phyloP scores from a whole-genome alignment of 2,113 vertebrate species.

The Aramus guarauna region DNA sequence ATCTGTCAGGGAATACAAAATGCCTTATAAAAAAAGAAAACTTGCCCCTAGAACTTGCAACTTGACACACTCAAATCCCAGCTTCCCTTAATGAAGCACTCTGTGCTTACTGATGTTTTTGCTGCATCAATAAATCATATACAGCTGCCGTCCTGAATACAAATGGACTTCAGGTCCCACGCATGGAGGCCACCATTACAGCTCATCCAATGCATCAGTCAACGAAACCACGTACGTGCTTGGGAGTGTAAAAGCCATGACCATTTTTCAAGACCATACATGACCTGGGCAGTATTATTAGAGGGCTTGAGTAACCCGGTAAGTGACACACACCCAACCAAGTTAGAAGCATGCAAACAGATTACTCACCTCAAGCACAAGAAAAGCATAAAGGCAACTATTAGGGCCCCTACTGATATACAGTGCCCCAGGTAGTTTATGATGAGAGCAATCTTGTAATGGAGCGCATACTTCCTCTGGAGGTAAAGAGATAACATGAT shows the following conservation, averaged over 20 bases:
- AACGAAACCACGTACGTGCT: not conserved
- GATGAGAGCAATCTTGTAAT: conserved; percentile 93
- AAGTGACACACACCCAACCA: not conserved
- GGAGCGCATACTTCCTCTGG: conserved; percentile 89
- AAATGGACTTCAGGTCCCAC: not conserved
- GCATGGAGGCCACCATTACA: not conserved
- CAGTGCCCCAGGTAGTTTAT: conserved; percentile 99
- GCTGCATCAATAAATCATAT: not conserved
- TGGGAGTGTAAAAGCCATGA: not conserved
- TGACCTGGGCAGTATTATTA: rapidly evolving
- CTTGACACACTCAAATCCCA: not conserved
- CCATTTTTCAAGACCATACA: not conserved
- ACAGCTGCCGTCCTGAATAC: not conserved
- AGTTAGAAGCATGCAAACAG: conserved; percentile 31
- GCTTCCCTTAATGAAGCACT: not conserved
- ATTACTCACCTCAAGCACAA: conserved; percentile 90
- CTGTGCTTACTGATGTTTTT: not conserved
- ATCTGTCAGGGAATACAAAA: not conserved
- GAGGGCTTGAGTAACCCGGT: not conserved
- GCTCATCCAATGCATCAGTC: not conserved
- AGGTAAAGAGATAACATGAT: conserved; percentile 67
- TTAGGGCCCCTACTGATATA: conserved; percentile 89
- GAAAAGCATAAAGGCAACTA: conserved; percentile 95
- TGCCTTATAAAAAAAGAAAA: not conserved
- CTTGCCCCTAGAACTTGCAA: not conserved